Evolutionary conservation across 2,797 vertebrate species (phyloP), one percentile per base, ranked within the genome.

Genomic region (Takifugu ocellatus): DNA sequence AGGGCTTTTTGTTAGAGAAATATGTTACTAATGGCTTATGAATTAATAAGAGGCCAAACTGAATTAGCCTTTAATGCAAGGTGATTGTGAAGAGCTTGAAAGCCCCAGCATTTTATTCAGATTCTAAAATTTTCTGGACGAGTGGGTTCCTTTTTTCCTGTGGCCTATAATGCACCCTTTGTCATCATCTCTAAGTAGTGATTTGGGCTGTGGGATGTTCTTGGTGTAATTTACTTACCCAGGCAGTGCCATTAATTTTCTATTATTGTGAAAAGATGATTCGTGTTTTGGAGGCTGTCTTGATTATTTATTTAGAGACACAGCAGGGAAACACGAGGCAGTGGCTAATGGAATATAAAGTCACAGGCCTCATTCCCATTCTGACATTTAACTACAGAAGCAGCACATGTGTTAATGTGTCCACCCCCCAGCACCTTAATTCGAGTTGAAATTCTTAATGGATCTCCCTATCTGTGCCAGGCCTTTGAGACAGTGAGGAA

Each of bases 1-100:
- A 72, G 79, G 78, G 84, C 87, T 88, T 86, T 91, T 91, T 91
- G 91, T 91, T 78, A 68, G 72, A 77, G 79, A 91, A 91, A 89
- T 89, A 86, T 86, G 81, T 89, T 90, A 90, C 90, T 92, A 92
- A 93, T 90, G 91, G 91, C 82, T 91, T 88, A 92, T 93, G 82
- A 93, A 92, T 92, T 91, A 93, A 87, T 91, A 90, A 93, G 78
- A 73, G 84, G 83, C 82, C 82, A 86, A 89, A 88, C 85, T 82
- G 86, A 89, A 90, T 90, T 88, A 77, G 87, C 89, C 81, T 91
- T 91, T 86, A 82, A 90, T 87, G 88, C 84, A 86, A 88, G 87
- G 89, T 90, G 88, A 90, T 87, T 68, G 83, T 81, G 76, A 86
- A 84, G 85, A 83, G 84, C 86, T 80, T 84, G 84, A 81, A 78